Conservation (phyloP, 2,797 vertebrate genomes). For the Eurystomus glaucurus region DNA sequence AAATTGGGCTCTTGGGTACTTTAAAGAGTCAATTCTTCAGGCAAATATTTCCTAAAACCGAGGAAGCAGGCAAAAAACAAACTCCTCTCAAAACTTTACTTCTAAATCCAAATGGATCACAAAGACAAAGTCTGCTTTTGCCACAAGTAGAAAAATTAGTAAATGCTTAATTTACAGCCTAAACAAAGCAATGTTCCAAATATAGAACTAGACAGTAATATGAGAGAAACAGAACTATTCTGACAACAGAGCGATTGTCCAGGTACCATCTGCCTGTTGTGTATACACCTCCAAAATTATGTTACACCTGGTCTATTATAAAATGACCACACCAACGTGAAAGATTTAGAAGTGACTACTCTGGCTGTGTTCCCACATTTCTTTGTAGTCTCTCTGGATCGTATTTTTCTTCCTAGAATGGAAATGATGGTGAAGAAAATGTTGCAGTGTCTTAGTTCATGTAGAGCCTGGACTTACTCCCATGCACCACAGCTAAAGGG, state of each 20-base stretch:
- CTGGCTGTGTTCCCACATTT: slow-evolving; percentile 25
- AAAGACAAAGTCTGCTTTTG: background rate
- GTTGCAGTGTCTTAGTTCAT: slow-evolving; percentile 1
- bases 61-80: background rate
- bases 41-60: background rate
- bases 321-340: background rate
- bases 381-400: slow-evolving; percentile 7
- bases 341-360: slow-evolving; percentile 5
- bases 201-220: background rate
- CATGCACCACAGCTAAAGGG: background rate
- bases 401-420: slow-evolving; percentile 71
- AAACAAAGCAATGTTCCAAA: background rate
- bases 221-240: background rate
- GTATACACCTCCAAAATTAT: background rate
- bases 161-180: background rate
- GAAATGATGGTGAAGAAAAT: slow-evolving; percentile 54
- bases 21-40: background rate
- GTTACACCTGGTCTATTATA: background rate
- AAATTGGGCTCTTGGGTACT: background rate
- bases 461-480: slow-evolving; percentile 46
- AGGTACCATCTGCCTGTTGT: background rate
- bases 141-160: background rate
- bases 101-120: background rate
- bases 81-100: background rate
- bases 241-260: background rate